Evolutionary conservation across 1,140 invertebrate species (phyloP).

Genomic region (Bilobella aurantiaca): DNA sequence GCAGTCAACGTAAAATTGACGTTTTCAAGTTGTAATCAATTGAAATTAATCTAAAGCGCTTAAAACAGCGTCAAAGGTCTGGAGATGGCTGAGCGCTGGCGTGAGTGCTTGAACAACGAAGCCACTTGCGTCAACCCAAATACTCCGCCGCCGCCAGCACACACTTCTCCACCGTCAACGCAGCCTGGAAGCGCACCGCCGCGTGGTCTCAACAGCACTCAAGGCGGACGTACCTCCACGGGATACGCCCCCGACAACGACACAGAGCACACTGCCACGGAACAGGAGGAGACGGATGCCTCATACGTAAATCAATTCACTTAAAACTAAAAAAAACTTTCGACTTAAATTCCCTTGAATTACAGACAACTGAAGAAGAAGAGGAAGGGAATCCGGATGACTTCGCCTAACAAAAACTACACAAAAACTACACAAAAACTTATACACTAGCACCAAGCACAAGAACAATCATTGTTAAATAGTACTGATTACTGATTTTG

Average conservation of each 20-base stretch:
- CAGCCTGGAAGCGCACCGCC: neutral
- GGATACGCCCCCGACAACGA: neutral
- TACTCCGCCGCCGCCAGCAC: neutral
- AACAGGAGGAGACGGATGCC: neutral
- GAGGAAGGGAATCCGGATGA: neutral
- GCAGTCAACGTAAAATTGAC: constrained; percentile 11
- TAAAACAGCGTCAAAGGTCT: neutral
- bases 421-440: too few relatives aligned
- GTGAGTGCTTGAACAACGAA: neutral
- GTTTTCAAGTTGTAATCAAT: neutral
- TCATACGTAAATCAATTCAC: neutral
- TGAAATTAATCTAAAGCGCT: neutral
- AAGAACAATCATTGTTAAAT: too few relatives aligned
- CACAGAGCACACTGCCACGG: neutral
- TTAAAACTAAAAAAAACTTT: neutral
- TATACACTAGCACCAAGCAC: too few relatives aligned
- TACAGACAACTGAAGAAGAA: neutral
- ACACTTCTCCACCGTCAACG: too few relatives aligned
- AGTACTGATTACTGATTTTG: constrained; percentile 1
- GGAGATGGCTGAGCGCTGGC: neutral
- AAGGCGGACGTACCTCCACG: neutral
- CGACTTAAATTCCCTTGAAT: neutral
- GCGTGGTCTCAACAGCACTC: too few relatives aligned
- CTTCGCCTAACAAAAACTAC: too few relatives aligned
- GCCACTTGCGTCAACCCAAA: neutral